phyloP scores from a whole-genome alignment of 2,888 invertebrate genomes.

The Drosophila birchii region DNA sequence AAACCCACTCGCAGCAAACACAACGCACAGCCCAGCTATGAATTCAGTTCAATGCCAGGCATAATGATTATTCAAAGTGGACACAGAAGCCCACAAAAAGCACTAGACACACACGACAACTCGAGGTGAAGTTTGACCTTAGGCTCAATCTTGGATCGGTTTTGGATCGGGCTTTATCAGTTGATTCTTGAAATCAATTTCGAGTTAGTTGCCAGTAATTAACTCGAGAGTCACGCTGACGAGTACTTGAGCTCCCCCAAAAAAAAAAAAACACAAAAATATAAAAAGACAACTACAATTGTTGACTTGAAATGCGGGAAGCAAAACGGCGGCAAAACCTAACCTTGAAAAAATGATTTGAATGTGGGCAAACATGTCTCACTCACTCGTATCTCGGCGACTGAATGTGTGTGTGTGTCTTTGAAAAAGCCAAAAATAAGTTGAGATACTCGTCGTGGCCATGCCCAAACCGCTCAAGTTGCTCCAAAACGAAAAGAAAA shows the following conservation, averaged over 20 bases:
- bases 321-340: constrained; percentile 58
- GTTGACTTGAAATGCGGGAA: constrained; percentile 58
- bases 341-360: constrained; percentile 71
- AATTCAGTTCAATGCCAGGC: constrained; percentile 78
- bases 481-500: constrained; percentile 19
- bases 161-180: constrained; percentile 39
- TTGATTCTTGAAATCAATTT: constrained; percentile 56
- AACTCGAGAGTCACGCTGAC: constrained; percentile 56
- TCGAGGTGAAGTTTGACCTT: constrained; percentile 49
- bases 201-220: constrained; percentile 44
- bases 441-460: constrained; percentile 45
- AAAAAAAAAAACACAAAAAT: constrained; percentile 5
- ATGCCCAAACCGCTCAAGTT: constrained; percentile 44
- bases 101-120: constrained; percentile 39
- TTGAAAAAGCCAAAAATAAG: constrained; percentile 59
- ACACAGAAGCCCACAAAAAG: constrained; percentile 36
- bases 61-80: constrained; percentile 56
- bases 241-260: constrained; percentile 34
- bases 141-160: constrained; percentile 25
- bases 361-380: constrained; percentile 55
- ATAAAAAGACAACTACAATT: constrained; percentile 6
- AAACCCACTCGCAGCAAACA: constrained; percentile 13
- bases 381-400: constrained; percentile 14
- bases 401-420: constrained; percentile 20
- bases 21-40: constrained; percentile 14